phyloP scores from a whole-genome alignment of 2,113 vertebrate genomes.

The Strix uralensis region DNA sequence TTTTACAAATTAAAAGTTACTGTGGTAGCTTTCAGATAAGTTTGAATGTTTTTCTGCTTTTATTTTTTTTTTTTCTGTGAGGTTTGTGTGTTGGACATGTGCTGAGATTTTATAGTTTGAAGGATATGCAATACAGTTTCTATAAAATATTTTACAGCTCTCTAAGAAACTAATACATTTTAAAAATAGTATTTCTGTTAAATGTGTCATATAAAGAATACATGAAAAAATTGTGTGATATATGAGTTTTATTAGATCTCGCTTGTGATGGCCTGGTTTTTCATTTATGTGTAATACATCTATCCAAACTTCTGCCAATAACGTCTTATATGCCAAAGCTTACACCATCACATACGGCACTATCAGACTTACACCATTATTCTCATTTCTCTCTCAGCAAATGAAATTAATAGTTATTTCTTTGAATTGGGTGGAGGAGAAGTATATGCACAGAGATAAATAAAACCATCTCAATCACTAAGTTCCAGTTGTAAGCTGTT shows the following conservation, averaged over 20 bases:
- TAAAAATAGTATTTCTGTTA: slow-evolving; percentile 3
- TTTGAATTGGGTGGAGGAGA: neutral
- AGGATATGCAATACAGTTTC: neutral
- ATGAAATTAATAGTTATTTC: neutral
- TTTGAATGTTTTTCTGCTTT: neutral
- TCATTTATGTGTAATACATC: neutral
- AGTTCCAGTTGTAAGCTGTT: neutral
- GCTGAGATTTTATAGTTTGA: slow-evolving; percentile 1
- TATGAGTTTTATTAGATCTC: neutral
- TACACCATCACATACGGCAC: neutral
- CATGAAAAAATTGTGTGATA: neutral
- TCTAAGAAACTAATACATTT: neutral
- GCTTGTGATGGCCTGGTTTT: neutral
- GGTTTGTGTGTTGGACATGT: neutral
- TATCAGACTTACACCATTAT: neutral
- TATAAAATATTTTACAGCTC: neutral
- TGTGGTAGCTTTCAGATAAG: neutral
- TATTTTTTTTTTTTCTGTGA: neutral
- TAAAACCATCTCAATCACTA: neutral
- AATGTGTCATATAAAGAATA: neutral
- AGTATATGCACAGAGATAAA: neutral
- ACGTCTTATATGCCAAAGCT: neutral
- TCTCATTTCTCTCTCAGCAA: neutral
- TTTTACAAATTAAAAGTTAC: neutral
- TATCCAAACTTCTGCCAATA: neutral